Evolutionary conservation across 2,888 invertebrate genomes (phyloP).

Genomic region (Aphidius colemani): DNA sequence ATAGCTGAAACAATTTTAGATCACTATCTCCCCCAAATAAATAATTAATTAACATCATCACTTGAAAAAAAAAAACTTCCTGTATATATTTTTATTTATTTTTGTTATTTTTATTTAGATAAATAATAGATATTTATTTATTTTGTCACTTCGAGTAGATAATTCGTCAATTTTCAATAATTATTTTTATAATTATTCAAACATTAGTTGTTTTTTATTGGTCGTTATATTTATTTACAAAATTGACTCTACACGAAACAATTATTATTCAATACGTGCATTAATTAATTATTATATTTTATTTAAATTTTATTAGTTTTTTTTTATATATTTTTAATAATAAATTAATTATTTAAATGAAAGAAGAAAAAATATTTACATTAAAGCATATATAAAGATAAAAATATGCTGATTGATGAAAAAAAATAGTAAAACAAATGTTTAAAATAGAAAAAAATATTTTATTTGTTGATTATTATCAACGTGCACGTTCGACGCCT

Average conservation of each 20-base stretch:
- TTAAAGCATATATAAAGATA: background rate
- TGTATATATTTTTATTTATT: background rate
- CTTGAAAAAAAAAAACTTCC: background rate
- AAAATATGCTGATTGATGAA: conserved; percentile 13
- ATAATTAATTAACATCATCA: background rate
- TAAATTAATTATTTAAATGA: too few relatives aligned
- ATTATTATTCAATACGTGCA: conserved; percentile 24
- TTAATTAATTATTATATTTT: conserved; percentile 11
- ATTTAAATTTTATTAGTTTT: conserved; percentile 29
- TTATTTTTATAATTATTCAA: conserved; percentile 29
- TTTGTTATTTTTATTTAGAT: too few relatives aligned
- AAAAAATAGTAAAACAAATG: background rate
- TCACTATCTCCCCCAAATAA: too few relatives aligned
- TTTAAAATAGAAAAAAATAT: conserved; percentile 16
- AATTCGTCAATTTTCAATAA: background rate
- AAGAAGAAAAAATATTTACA: conserved; percentile 6
- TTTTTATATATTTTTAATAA: background rate
- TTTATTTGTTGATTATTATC: conserved; percentile 29
- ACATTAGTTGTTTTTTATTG: conserved; percentile 11
- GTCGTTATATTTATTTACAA: conserved; percentile 23
- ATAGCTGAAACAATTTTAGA: too few relatives aligned
- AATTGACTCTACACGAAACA: conserved; percentile 26
- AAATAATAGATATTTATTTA: too few relatives aligned
- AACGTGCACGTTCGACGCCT: conserved; percentile 49
- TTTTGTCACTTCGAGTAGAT: too few relatives aligned